A percentile compares a stretch with the other conserved stretches of the same genome.
Conservation (phyloP, 2,113 vertebrate genomes). For the Phoxinus phoxinus region DNA sequence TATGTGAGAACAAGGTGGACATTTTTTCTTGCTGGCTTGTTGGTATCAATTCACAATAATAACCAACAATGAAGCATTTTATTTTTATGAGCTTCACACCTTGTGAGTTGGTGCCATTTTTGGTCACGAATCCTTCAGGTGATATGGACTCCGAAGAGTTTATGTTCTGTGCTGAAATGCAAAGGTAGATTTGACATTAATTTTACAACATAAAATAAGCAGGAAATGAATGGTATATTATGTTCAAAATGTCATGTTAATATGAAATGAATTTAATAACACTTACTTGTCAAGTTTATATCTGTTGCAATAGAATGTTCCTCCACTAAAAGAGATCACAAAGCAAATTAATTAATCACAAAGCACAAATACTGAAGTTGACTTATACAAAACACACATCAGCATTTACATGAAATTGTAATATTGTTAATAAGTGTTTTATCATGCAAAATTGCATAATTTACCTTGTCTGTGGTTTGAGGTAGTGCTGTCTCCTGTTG, state of each 20-base stretch:
- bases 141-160: slow-evolving; percentile 17
- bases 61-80: neutral
- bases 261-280: neutral
- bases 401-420: neutral
- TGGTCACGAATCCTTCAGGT: neutral
- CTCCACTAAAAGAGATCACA: neutral
- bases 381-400: neutral
- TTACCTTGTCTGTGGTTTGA: neutral
- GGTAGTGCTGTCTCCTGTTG: neutral
- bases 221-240: neutral
- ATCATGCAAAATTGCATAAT: neutral
- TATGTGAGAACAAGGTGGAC: no score
- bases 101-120: neutral
- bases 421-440: neutral
- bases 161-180: slow-evolving; percentile 33
- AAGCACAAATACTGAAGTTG: neutral
- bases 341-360: neutral
- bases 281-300: neutral
- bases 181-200: neutral
- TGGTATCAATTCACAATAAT: no score
- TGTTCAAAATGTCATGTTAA: neutral
- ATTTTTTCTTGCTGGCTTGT: no score
- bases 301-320: neutral
- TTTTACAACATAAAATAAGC: neutral
- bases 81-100: slow-evolving; percentile 34